Evolutionary conservation across 2,888 invertebrate species (phyloP), one percentile per base, ranked within the genome.

Genomic region (Melipona beecheii): DNA sequence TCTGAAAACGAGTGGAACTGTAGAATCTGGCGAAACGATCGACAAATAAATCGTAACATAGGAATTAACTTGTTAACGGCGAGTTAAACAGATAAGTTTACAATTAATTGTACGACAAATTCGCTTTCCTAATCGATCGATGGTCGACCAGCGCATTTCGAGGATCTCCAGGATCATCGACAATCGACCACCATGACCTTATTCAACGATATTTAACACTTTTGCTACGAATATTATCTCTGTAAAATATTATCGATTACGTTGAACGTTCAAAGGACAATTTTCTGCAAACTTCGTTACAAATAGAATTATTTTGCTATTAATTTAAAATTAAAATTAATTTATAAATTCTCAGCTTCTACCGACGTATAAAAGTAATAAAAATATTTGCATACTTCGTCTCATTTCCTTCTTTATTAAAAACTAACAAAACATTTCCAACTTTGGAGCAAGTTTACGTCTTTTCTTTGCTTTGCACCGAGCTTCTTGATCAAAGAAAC

Each of bases 1-100:
- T 36, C 27, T 2, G n/a, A 66, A 66, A 66, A 64, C 90, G 93
- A 94, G 94, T 94, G 93, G 90, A 90, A 93, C 92, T 93, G 93
- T 90, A 92, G 93, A 94, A 91, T 92, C 85, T 90, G 92, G 93
- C 93, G 66, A 31, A 36, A 54, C 27, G 54, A 64, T 68, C 65
- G 78, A 86, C 43, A n/a, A 71, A 71, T 31, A 50, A 31, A 49
- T 62, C 24, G 17, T 52, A 52, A 36, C 31, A 50, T 56, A 62
- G 65, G 56, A 70, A 75, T 70, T 73, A 65, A 83, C 75, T 84
- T 56, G 68, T 43, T 17, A 50, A 50, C 5, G 0, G 27, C 70
- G 36, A 80, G 43, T 64, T 43, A 50, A 79, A 17, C 54, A 64
- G n/a, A 52, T 62, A 73, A 76, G 64, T 81, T 65, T 78, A 58